These are phyloP conservation scores for Aspidiotus rigidus DNA, from an alignment of 2,888 invertebrate genomes.

Conservation along the genomic window DNA sequence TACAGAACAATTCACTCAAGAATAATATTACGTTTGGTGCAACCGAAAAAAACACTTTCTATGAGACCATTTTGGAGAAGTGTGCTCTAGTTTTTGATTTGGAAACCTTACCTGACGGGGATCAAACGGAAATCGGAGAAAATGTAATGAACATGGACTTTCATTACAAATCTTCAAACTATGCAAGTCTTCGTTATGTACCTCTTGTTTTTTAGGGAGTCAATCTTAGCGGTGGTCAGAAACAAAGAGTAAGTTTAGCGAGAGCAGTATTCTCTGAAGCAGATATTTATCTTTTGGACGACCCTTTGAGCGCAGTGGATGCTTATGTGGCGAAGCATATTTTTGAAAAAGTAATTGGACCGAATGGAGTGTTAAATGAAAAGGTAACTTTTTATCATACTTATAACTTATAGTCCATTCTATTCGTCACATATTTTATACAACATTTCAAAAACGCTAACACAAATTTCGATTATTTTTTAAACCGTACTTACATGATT, in stretches of 20 bases:
- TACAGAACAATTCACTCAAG: constrained; percentile 86
- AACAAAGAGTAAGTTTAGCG: constrained; percentile 82
- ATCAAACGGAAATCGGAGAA: constrained; percentile 87
- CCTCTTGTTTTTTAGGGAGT: constrained; percentile 50
- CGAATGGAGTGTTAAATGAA: constrained; percentile 43
- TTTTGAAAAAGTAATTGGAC: constrained; percentile 54
- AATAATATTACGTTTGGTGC: constrained; percentile 90
- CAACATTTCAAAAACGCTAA: too few relatives aligned
- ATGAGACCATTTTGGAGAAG: constrained; percentile 72
- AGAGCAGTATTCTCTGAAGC: constrained; percentile 81
- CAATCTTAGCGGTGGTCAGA: constrained; percentile 84
- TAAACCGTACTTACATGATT: too few relatives aligned
- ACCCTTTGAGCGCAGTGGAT: constrained; percentile 68
- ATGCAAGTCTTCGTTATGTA: too few relatives aligned
- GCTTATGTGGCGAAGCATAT: constrained; percentile 57
- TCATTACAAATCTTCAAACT: too few relatives aligned
- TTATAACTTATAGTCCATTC: too few relatives aligned
- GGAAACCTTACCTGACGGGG: constrained; percentile 88
- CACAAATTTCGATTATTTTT: too few relatives aligned
- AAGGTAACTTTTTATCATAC: constrained; percentile 40
- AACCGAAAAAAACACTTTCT: constrained; percentile 57
- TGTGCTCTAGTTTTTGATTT: constrained; percentile 88
- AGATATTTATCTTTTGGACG: constrained; percentile 87
- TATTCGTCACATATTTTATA: neutral
- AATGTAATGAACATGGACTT: neutral